Percentiles rank a stretch among this genome's conserved stretches.
These are phyloP conservation scores for Allobates femoralis DNA, from an alignment of 2,797 vertebrate species.

Conservation along the genomic window DNA sequence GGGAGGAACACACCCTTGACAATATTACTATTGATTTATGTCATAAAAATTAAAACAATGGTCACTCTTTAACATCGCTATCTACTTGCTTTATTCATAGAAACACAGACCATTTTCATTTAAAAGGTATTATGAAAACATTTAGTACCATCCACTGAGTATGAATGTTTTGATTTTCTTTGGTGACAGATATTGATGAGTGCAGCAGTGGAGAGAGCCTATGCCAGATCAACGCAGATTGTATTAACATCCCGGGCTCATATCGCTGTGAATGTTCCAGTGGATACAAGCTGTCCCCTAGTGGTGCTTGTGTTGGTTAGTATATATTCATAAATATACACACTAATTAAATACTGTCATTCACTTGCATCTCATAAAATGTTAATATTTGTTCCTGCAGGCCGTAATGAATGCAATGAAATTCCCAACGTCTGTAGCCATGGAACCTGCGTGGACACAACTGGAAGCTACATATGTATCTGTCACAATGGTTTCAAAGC, in stretches of 20 bases:
- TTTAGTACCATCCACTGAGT: background rate
- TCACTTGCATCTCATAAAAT: background rate
- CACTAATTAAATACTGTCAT: background rate
- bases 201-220: slow-evolving; percentile 88
- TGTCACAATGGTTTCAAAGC: slow-evolving; percentile 93
- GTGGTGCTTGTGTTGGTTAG: slow-evolving; percentile 91
- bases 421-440: slow-evolving; percentile 92
- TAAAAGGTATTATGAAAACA: background rate
- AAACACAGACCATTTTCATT: background rate
- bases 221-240: slow-evolving; percentile 89
- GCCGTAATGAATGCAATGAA: slow-evolving; percentile 91
- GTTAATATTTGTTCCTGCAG: slow-evolving; percentile 68
- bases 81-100: background rate
- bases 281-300: slow-evolving; percentile 88
- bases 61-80: background rate
- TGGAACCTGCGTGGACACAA: slow-evolving; percentile 88
- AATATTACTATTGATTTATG: no score
- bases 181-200: slow-evolving; percentile 86
- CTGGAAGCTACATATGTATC: slow-evolving; percentile 89
- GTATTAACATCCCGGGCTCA: slow-evolving; percentile 92
- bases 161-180: background rate
- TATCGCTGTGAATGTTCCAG: slow-evolving; percentile 89
- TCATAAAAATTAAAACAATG: no score
- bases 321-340: background rate
- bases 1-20: no score